phyloP scores from a whole-genome alignment of 2,888 invertebrate genomes.

The Stenchaetothrips biformis region DNA sequence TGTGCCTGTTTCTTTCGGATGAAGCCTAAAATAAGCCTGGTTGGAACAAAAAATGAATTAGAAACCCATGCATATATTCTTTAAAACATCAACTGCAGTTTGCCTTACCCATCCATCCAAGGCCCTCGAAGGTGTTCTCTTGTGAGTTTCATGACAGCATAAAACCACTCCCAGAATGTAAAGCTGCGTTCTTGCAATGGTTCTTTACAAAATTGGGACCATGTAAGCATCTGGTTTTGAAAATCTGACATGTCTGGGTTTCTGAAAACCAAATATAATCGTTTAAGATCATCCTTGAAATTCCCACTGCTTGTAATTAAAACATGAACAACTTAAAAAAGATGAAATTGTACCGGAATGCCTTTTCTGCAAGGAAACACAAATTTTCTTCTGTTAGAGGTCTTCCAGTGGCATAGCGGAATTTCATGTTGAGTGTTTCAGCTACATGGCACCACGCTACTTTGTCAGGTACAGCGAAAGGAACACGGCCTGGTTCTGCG shows the following conservation, averaged over 20 bases:
- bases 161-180: conserved; percentile 99
- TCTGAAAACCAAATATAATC: conserved; percentile 31
- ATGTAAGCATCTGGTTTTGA: conserved; percentile 56
- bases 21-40: conserved; percentile 79
- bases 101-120: conserved; percentile 79
- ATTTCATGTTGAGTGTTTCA: conserved; percentile 87
- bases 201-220: conserved; percentile 93
- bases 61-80: conserved; percentile 31
- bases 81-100: neutral
- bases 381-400: conserved; percentile 83
- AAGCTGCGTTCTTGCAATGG: conserved; percentile 86
- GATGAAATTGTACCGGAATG: conserved; percentile 59
- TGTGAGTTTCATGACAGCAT: conserved; percentile 94
- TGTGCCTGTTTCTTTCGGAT: conserved; percentile 92
- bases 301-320: too few species aligned
- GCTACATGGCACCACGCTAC: conserved; percentile 87
- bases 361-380: conserved; percentile 85
- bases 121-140: conserved; percentile 85
- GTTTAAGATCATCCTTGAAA: neutral
- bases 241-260: conserved; percentile 43
- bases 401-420: conserved; percentile 80
- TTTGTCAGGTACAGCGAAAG: conserved; percentile 89
- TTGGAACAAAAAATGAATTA: conserved; percentile 30
- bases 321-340: neutral
- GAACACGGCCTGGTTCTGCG: conserved; percentile 84